phyloP scores from a whole-genome alignment of 2,888 invertebrate species.

The Cynaeus angustus region DNA sequence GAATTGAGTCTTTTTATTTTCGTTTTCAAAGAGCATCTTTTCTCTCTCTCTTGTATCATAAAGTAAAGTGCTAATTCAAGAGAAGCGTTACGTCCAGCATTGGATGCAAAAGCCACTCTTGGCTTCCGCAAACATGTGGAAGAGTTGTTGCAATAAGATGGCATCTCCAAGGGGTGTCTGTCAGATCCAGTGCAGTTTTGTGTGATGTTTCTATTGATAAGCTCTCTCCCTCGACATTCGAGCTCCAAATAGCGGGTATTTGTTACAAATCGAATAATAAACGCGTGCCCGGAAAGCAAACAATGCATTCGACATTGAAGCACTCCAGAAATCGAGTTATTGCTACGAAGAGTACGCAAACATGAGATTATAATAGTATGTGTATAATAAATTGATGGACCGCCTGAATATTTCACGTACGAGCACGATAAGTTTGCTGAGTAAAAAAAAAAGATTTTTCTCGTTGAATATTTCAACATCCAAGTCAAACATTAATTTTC shows the following conservation, averaged over 20 bases:
- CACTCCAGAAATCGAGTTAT: slow-evolving; percentile 37
- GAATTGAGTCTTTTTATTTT: too few relatives aligned
- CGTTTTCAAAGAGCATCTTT: too few relatives aligned
- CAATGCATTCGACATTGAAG: slow-evolving; percentile 38
- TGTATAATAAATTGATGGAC: slow-evolving; percentile 22
- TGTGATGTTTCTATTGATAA: slow-evolving; percentile 44
- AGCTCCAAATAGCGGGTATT: slow-evolving; percentile 49
- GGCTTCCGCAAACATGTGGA: slow-evolving; percentile 2
- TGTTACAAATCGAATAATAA: slow-evolving; percentile 53
- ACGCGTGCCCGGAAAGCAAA: slow-evolving; percentile 49
- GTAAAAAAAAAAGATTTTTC: slow-evolving; percentile 17
- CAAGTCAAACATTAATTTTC: slow-evolving; percentile 45
- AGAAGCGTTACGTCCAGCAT: too few relatives aligned
- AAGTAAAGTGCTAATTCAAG: too few relatives aligned
- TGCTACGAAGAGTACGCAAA: slow-evolving; percentile 11
- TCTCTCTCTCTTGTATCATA: too few relatives aligned
- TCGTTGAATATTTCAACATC: slow-evolving; percentile 39
- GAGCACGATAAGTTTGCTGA: not conserved
- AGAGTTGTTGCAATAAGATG: slow-evolving; percentile 4
- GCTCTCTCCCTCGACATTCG: slow-evolving; percentile 34
- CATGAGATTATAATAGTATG: slow-evolving; percentile 21
- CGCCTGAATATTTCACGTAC: slow-evolving; percentile 29
- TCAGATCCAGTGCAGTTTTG: slow-evolving; percentile 42
- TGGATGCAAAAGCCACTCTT: slow-evolving; percentile 6
- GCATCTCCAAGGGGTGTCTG: slow-evolving; percentile 38